Conservation (phyloP, 2,113 vertebrate genomes). For the Scomber scombrus region DNA sequence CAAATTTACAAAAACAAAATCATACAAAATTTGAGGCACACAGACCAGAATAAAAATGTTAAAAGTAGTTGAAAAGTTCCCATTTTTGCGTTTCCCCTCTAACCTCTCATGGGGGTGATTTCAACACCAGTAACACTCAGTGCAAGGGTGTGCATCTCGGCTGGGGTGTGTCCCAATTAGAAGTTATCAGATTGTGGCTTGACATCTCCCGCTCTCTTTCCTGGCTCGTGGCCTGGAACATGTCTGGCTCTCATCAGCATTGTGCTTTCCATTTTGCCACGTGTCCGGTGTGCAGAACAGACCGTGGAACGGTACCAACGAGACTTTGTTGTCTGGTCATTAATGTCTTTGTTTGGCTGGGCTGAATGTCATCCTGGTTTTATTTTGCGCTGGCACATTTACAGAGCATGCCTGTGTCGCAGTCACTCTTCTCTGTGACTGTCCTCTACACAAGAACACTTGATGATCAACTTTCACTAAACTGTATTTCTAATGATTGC, state of each 20-base stretch:
- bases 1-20: too few relatives aligned
- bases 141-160: background rate
- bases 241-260: background rate
- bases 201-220: conserved; percentile 45
- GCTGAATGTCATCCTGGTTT: conserved; percentile 40
- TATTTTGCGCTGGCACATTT: conserved; percentile 42
- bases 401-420: conserved; percentile 18
- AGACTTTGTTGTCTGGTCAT: conserved; percentile 36
- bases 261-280: conserved; percentile 1
- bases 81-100: too few relatives aligned
- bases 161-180: background rate
- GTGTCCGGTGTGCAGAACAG: background rate
- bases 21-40: too few relatives aligned
- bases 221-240: conserved; percentile 67
- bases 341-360: conserved; percentile 29
- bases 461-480: conserved; percentile 14
- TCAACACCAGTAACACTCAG: too few relatives aligned
- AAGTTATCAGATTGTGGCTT: conserved; percentile 43
- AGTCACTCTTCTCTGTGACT: conserved; percentile 24
- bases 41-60: too few relatives aligned
- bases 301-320: background rate
- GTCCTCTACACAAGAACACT: conserved; percentile 17
- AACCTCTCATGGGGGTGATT: too few relatives aligned
- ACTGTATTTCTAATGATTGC: background rate
- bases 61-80: too few relatives aligned